Evolutionary conservation across 1,140 invertebrate genomes (phyloP).

Genomic region (Helicoverpa armigera): DNA sequence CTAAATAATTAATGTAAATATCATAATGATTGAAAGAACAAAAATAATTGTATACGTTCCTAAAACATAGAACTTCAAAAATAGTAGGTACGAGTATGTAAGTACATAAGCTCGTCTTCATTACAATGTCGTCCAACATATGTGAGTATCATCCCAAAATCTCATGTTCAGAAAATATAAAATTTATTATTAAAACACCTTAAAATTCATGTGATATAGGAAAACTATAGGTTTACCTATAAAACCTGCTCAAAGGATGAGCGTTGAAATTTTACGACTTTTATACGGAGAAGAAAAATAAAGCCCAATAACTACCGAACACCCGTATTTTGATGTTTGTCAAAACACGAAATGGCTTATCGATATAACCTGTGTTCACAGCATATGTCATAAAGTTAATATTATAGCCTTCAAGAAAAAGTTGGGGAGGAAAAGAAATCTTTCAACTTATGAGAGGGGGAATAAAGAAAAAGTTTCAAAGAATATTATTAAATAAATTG

Average conservation of each 20-base stretch:
- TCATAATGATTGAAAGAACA: too few relatives aligned
- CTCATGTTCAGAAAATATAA: neutral
- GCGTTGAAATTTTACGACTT: slow-evolving; percentile 10
- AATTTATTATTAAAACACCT: neutral
- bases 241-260: slow-evolving; percentile 1
- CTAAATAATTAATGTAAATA: too few relatives aligned
- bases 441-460: neutral
- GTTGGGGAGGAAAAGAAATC: neutral
- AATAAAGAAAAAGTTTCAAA: too few relatives aligned
- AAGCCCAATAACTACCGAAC: slow-evolving; percentile 1
- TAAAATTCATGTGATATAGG: neutral
- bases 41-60: too few relatives aligned
- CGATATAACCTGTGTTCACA: slow-evolving; percentile 8
- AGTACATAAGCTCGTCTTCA: neutral
- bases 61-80: too few relatives aligned
- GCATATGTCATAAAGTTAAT: neutral
- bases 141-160: neutral
- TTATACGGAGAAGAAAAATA: slow-evolving; percentile 23
- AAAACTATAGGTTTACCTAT: neutral
- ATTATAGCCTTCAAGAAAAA: neutral
- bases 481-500: too few relatives aligned
- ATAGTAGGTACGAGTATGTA: too few relatives aligned
- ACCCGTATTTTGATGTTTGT: slow-evolving; percentile 3
- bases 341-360: slow-evolving; percentile 10
- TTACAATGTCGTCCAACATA: neutral